Percentiles rank a stretch among this genome's conserved stretches.
These are phyloP conservation scores for Enteromius paludinosus DNA, from an alignment of 2,797 vertebrate genomes.

Conservation along the genomic window DNA sequence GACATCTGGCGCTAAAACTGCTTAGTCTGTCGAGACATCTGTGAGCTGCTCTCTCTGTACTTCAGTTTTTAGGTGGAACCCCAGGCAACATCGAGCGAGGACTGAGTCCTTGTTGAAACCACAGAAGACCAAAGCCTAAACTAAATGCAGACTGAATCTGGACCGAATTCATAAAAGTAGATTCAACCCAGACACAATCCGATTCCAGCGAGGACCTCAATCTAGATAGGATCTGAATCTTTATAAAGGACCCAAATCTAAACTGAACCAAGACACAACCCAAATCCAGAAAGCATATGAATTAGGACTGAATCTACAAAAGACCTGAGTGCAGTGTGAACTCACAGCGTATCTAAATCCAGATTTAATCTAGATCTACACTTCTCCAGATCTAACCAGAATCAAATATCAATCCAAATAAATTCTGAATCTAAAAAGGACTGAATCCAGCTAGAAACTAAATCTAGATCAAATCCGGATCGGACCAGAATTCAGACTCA, in stretches of 20 bases:
- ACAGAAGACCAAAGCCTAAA: not conserved
- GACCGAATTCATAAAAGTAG: not conserved
- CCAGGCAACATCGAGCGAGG: conserved; percentile 5
- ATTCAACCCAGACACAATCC: not conserved
- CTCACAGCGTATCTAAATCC: not conserved
- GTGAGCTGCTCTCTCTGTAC: conserved; percentile 31
- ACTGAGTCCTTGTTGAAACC: not conserved
- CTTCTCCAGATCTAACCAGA: not conserved
- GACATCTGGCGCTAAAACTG: conserved; percentile 40
- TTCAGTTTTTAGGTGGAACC: conserved; percentile 10
- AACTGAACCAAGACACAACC: not conserved
- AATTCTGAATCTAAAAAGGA: too few species aligned
- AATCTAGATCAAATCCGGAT: not conserved
- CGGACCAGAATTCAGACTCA: not conserved
- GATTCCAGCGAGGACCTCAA: not conserved
- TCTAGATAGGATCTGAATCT: not conserved
- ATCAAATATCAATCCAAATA: not conserved
- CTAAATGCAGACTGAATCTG: not conserved
- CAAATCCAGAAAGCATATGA: not conserved
- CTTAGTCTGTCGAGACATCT: conserved; percentile 32
- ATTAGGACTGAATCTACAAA: not conserved
- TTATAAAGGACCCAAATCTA: not conserved
- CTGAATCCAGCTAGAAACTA: not conserved
- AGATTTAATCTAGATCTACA: not conserved
- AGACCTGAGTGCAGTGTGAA: not conserved